Conservation (phyloP, 2,888 invertebrate genomes). For the Philereme transversata region DNA sequence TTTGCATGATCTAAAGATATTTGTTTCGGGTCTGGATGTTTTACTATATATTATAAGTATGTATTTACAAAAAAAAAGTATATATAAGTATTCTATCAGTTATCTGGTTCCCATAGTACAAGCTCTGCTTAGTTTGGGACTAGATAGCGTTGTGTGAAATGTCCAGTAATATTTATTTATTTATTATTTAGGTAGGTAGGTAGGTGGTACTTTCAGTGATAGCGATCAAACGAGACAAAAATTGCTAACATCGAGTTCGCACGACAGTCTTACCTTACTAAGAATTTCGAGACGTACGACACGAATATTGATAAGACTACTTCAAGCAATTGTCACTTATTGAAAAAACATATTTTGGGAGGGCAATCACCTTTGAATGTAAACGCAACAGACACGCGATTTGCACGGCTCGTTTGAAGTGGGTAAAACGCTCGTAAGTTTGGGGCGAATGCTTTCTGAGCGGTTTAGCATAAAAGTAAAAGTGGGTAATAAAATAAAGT, state of each 20-base stretch:
- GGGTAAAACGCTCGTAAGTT: constrained; percentile 21
- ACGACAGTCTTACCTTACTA: constrained; percentile 45
- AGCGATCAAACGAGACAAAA: constrained; percentile 53
- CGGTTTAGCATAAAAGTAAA: constrained; percentile 65
- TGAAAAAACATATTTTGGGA: constrained; percentile 32
- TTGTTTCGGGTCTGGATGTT: too few species aligned
- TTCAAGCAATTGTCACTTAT: constrained; percentile 38
- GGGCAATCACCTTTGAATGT: constrained; percentile 35
- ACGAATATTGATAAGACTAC: constrained; percentile 56
- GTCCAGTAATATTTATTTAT: too few species aligned
- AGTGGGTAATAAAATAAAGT: constrained; percentile 73
- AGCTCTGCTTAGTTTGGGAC: too few species aligned
- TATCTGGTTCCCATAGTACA: too few species aligned
- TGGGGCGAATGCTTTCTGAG: constrained; percentile 38
- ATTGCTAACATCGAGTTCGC: constrained; percentile 49
- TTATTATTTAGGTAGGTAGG: constrained; percentile 43
- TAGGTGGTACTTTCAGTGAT: constrained; percentile 41
- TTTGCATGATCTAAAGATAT: too few species aligned
- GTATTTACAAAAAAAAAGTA: too few species aligned
- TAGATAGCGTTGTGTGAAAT: too few species aligned
- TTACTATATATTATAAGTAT: too few species aligned
- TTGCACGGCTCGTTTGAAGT: constrained; percentile 28
- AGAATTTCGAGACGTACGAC: constrained; percentile 49
- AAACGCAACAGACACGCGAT: constrained; percentile 18
- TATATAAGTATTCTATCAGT: too few species aligned